A percentile compares a stretch with the other conserved stretches of the same genome.
Evolutionary conservation across 2,113 vertebrate species (phyloP).

Genomic region (Sinocyclocheilus anshuiensis): DNA sequence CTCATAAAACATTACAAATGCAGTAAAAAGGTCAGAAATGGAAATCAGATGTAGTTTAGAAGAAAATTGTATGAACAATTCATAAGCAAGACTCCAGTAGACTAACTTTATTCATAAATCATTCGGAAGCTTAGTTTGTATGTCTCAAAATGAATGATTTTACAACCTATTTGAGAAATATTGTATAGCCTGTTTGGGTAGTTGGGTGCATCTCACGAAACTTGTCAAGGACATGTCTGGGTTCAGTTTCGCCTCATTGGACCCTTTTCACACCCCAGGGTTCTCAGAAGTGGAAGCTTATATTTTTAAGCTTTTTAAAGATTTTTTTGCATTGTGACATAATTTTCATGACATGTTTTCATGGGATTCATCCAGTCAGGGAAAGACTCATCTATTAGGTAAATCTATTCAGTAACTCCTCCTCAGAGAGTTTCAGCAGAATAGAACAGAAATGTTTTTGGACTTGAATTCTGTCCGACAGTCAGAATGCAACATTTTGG

Average conservation of each 20-base stretch:
- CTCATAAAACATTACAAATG: constrained; percentile 8
- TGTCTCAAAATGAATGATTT: neutral
- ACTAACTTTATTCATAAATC: neutral
- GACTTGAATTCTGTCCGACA: constrained; percentile 42
- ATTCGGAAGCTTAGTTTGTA: neutral
- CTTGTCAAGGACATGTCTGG: neutral
- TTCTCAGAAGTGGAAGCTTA: no score
- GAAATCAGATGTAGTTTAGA: neutral
- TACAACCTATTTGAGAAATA: neutral
- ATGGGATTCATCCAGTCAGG: neutral
- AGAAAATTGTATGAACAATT: neutral
- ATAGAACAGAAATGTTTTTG: constrained; percentile 44
- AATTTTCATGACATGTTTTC: neutral
- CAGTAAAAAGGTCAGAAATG: neutral
- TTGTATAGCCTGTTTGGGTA: neutral
- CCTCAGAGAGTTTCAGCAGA: neutral
- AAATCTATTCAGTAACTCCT: neutral
- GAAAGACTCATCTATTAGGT: neutral
- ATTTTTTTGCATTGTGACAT: neutral
- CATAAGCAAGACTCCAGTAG: neutral
- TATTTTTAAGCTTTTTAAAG: neutral
- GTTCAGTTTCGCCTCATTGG: neutral
- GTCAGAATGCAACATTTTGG: constrained; percentile 74
- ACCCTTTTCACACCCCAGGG: no score
- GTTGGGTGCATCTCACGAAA: neutral